Conservation (phyloP, 2,797 vertebrate species). For the Micromesistius poutassou region DNA sequence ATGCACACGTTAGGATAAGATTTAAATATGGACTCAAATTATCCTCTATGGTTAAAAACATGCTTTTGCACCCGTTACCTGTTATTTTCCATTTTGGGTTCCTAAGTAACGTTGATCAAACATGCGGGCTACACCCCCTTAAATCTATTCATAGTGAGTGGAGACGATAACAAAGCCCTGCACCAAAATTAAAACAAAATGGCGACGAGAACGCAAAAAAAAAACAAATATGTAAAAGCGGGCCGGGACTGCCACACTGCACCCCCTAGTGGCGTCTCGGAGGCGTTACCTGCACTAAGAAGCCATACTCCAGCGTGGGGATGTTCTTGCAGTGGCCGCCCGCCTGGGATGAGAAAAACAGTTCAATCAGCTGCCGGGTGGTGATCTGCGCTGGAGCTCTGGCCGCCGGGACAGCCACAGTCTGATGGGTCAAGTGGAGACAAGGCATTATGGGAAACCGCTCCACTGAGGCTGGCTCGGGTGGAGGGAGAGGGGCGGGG, state of each 20-base stretch:
- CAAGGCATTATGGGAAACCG: slow-evolving; percentile 81
- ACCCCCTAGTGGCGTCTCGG: neutral
- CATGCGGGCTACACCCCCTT: neutral
- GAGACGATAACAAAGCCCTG: neutral
- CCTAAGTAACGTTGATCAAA: neutral
- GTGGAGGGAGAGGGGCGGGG: slow-evolving; percentile 26
- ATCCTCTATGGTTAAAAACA: neutral
- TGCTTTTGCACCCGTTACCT: neutral
- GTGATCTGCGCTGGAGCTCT: slow-evolving; percentile 85
- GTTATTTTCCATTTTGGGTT: neutral
- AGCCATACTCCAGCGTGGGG: slow-evolving; percentile 97
- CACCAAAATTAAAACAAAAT: neutral
- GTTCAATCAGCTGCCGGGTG: slow-evolving; percentile 87
- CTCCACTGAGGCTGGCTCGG: slow-evolving; percentile 55
- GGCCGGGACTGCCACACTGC: neutral
- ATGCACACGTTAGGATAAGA: neutral
- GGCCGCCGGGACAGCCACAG: slow-evolving; percentile 82
- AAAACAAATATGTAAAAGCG: neutral
- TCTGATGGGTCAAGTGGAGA: slow-evolving; percentile 85
- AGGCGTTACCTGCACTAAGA: slow-evolving; percentile 90
- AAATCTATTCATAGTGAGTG: neutral
- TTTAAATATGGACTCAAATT: neutral
- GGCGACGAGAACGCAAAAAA: neutral
- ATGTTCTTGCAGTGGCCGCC: slow-evolving; percentile 99
- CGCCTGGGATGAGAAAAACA: slow-evolving; percentile 85